phyloP scores from a whole-genome alignment of 2,113 vertebrate species.

The Elgaria multicarinata region DNA sequence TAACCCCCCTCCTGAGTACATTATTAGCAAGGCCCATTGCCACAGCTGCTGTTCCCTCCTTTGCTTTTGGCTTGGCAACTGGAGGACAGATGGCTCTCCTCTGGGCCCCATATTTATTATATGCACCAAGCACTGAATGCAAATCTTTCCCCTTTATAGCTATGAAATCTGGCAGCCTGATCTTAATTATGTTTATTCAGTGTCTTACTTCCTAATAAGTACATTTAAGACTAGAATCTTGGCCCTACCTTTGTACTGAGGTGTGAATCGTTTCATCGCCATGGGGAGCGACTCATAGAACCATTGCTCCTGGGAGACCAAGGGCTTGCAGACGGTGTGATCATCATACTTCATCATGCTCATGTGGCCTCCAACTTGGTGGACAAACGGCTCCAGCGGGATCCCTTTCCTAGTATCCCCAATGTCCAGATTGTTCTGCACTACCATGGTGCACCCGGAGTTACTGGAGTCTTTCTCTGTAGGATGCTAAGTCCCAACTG shows the following conservation, averaged over 20 bases:
- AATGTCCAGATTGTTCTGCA: slow-evolving; percentile 53
- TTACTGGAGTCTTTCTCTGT: background rate
- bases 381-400: slow-evolving; percentile 79
- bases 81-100: background rate
- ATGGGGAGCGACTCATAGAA: slow-evolving; percentile 80
- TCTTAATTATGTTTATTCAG: background rate
- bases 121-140: background rate
- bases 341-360: slow-evolving; percentile 80
- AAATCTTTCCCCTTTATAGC: background rate
- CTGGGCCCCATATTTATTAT: background rate
- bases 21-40: background rate
- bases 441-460: slow-evolving; percentile 71
- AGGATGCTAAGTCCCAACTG: background rate
- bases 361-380: slow-evolving; percentile 82
- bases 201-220: background rate
- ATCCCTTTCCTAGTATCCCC: slow-evolving; percentile 39
- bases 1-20: background rate
- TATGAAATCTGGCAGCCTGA: background rate
- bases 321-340: slow-evolving; percentile 80
- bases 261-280: slow-evolving; percentile 80
- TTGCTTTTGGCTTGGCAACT: background rate
- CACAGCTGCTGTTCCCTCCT: background rate
- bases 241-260: slow-evolving; percentile 80
- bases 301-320: slow-evolving; percentile 75
- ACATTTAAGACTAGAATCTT: background rate